Base-by-base conservation (phyloP, 2,797 vertebrate species). In the Rhynchonycteris naso region DNA sequence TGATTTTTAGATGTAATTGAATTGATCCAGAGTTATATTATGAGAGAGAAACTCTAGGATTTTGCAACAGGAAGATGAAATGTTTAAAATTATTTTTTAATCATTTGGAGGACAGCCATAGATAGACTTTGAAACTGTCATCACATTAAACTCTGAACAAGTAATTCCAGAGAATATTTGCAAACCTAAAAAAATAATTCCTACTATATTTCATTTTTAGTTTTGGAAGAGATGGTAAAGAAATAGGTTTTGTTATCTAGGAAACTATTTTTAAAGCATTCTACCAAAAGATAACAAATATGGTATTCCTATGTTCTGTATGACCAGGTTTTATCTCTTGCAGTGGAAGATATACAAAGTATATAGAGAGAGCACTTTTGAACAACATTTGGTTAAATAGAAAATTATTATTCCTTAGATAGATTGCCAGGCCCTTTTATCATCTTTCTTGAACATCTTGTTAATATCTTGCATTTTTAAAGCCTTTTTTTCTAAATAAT, bases 71-170 rank as follows among this genome's bases (percentile, higher is more conserved):
- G 19, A n/a, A 83, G 4, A 68, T 33, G 15, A 80, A 94, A 85
- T 84, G 63, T 84, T 96, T 91, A 71, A 96, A 95, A 83, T 78
- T 71, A 75, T 47, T 92, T 96, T 97, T 78, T 79, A 93, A 74
- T 95, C 66, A 82, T 90, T 91, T 94, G 84, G 88, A 93, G 19
- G 56, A 75, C 4, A 94, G 54, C 43, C 58, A 54, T 33, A 54
- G 30, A 69, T 47, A 93, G 76, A 86, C 22, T 69, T 82, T 66
- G 80, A 94, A 91, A 68, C 16, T 71, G 59, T 33, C 75, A 66
- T 19, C 76, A n/a, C 59, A 59, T 15, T 86, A 66, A 94, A 76
- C 72, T 72, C 47, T 85, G 65, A 92, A 69, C 33, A 76, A 83
- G 47, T 52, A 63, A 93, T 94, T 43, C 85, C 82, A 86, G 28